Evolutionary conservation across 2,888 invertebrate species (phyloP).

Genomic region (Anoncus sp.): DNA sequence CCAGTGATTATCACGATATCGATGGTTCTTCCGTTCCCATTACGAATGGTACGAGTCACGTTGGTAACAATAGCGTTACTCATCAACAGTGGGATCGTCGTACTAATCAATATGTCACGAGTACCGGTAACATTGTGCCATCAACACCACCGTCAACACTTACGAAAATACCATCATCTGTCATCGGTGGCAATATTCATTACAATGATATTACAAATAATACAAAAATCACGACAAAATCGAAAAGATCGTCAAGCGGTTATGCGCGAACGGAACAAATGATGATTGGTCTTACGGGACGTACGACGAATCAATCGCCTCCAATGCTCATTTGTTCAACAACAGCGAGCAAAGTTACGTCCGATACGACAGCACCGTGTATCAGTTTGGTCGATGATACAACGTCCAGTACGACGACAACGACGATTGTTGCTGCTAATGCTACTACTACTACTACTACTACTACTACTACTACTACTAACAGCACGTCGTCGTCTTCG

Average conservation of each 20-base stretch:
- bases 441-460: slow-evolving; percentile 45
- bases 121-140: background rate
- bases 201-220: slow-evolving; percentile 44
- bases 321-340: slow-evolving; percentile 11
- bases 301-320: slow-evolving; percentile 29
- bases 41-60: slow-evolving; percentile 29
- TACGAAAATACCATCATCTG: slow-evolving; percentile 24
- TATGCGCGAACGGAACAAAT: slow-evolving; percentile 41
- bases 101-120: slow-evolving; percentile 64
- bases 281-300: slow-evolving; percentile 12
- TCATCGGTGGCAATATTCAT: slow-evolving; percentile 28
- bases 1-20: slow-evolving; percentile 69
- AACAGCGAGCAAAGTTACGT: slow-evolving; percentile 1
- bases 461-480: slow-evolving; percentile 42
- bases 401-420: slow-evolving; percentile 22
- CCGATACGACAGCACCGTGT: slow-evolving; percentile 31
- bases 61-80: slow-evolving; percentile 47
- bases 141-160: slow-evolving; percentile 47
- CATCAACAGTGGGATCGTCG: slow-evolving; percentile 64
- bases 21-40: slow-evolving; percentile 21
- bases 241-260: slow-evolving; percentile 44
- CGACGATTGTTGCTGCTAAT: slow-evolving; percentile 36
- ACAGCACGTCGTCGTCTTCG: slow-evolving; percentile 58
- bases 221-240: slow-evolving; percentile 38
- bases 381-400: slow-evolving; percentile 29